Conservation (phyloP, 2,113 vertebrate genomes). For the Zosterops borbonicus region DNA sequence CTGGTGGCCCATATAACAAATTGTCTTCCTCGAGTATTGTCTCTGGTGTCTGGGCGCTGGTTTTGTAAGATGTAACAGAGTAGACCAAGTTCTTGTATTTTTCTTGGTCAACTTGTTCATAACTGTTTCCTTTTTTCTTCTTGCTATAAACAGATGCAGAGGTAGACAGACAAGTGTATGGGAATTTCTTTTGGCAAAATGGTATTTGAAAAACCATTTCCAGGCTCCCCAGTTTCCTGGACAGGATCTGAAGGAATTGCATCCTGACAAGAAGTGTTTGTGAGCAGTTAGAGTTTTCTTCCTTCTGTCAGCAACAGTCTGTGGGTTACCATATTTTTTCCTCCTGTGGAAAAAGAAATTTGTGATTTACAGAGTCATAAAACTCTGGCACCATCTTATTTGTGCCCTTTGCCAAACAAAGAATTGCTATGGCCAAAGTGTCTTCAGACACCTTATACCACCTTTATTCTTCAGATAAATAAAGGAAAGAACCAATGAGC, state of each 20-base stretch:
- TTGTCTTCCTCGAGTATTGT: conserved; percentile 80
- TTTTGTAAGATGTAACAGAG: conserved; percentile 78
- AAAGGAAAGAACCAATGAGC: not conserved
- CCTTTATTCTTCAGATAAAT: not conserved
- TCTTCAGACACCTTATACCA: not conserved
- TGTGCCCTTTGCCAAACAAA: not conserved
- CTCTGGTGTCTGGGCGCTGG: conserved; percentile 78
- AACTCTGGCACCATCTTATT: not conserved
- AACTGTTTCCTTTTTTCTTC: conserved; percentile 76
- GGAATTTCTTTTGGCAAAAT: conserved; percentile 25
- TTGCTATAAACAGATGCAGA: conserved; percentile 68
- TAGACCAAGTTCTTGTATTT: conserved; percentile 86
- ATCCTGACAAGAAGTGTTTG: conserved; percentile 57
- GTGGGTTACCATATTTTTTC: not conserved
- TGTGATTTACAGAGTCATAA: not conserved
- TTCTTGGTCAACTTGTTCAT: conserved; percentile 81
- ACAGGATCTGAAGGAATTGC: conserved; percentile 56
- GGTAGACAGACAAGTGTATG: conserved; percentile 62
- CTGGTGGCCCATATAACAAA: conserved; percentile 80
- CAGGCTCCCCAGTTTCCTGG: conserved; percentile 42
- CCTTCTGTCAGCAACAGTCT: not conserved
- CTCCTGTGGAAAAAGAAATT: conserved; percentile 9
- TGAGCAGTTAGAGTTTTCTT: not conserved
- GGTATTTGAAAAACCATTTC: conserved; percentile 8
- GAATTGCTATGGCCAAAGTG: not conserved